Evolutionary conservation across 2,113 vertebrate genomes (phyloP), one percentile per base, ranked within the genome.

Genomic region (Alaudala cheleensis): DNA sequence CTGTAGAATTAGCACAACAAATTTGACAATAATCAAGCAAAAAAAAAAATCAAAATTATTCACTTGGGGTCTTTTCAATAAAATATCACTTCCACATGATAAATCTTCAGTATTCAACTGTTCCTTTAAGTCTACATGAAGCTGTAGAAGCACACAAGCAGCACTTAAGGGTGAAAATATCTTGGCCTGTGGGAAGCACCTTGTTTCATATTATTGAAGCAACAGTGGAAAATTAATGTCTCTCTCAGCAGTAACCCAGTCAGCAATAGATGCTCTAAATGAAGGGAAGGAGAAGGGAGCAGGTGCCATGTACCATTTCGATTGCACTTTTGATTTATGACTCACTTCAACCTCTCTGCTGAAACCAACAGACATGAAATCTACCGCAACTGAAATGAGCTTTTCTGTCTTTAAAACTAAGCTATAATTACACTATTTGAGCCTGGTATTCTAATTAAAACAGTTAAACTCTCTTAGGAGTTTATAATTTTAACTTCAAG

Each of bases 401-500:
- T 24, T 49, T 49, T 44, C 18, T 67, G 26, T 33, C 44, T 76
- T 66, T 42, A 12, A 74, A 65, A 77, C 13, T 49, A 73, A 86
- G 25, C 5, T 83, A 9, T 91, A 81, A 93, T 95, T 91, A 69
- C 9, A 24, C 23, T 66, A 49, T 77, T 49, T 65, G 51, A 91
- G 24, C 5, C 28, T 72, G 42, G 49, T 86, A 64, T 58, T 90
- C 44, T 57, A 82, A 94, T 83, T 83, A 65, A 15, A 73, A 12
- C 17, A 57, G 34, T 60, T 94, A 25, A 69, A 47, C 17, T 89
- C 72, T 19, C 37, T 92, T 78, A 90, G 77, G 50, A 91, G 87
- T 3, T 79, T 94, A 37, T 93, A 20, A 70, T 85, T 95, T 96
- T 83, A 80, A 26, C 39, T 91, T 88, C 58, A 86, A 58, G 31